phyloP scores from a whole-genome alignment of 2,113 vertebrate genomes.

The rabbit (Oryctolagus cuniculus) region DNA sequence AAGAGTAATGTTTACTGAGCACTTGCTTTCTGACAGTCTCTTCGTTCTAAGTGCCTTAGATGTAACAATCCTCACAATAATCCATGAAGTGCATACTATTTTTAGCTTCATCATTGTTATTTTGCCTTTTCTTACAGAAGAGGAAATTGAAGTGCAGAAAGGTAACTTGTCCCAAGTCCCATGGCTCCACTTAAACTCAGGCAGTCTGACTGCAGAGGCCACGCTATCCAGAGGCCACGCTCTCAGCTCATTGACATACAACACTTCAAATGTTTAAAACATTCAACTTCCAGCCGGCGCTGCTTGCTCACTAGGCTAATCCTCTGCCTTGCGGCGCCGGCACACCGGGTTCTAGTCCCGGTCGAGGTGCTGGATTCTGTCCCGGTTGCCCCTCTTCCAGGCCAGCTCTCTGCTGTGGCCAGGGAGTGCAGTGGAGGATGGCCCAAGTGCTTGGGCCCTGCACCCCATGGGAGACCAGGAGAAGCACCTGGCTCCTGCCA shows the following conservation, averaged over 20 bases:
- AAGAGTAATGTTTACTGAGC: neutral
- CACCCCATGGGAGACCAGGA: too few species aligned
- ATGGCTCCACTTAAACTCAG: neutral
- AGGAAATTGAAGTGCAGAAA: neutral
- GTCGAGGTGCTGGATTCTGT: too few species aligned
- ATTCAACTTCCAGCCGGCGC: neutral
- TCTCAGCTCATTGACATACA: neutral
- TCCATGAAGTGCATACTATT: neutral
- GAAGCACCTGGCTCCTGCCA: too few species aligned
- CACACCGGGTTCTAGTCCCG: too few species aligned
- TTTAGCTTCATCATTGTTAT: neutral
- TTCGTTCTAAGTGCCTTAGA: neutral
- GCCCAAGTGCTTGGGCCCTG: too few species aligned
- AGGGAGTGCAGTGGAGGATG: too few species aligned
- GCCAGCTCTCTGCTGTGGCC: too few species aligned
- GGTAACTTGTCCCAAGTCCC: neutral
- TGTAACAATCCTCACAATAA: neutral
- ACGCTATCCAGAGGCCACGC: neutral
- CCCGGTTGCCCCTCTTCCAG: too few species aligned
- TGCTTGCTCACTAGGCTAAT: too few species aligned
- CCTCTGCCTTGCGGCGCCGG: too few species aligned
- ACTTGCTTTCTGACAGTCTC: neutral
- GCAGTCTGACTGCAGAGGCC: neutral
- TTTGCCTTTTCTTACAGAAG: neutral
- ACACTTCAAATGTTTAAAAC: constrained; percentile 31